Base-by-base conservation (phyloP, 1,140 invertebrate genomes). In the Araneus ventricosus region DNA sequence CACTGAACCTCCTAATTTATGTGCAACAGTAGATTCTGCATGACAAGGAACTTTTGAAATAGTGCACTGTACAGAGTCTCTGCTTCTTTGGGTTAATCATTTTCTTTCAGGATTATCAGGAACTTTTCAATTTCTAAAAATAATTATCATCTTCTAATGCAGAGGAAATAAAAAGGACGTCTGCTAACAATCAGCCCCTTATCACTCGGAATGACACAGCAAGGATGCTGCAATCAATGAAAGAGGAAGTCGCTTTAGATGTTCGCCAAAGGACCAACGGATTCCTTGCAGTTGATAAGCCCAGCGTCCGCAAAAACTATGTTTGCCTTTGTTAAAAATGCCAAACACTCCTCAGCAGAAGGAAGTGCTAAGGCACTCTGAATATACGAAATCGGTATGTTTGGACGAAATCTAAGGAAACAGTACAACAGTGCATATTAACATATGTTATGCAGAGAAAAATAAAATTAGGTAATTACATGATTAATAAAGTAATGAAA, bases 381-480 rank as follows among this genome's bases (percentile, higher is more conserved):
- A 95, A 99, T 96, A 97, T 97, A 98, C 95, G 97, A 97, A 96
- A 99, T 96, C 95, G 97, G 97, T 96, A 99, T 96, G 96, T 96
- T 97, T 96, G 98, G 98, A 95, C 98, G 98, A 97, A 98, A 99
- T 96, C 98, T 99, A 97, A 45, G 91, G 95, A 89, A 94, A 97
- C 95, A 97, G 96, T 96, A 97, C 93, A 95, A 34, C 39, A 92
- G 39, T 52, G 59, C 61, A 41, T 41, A 41, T 61, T 79, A 70
- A 92, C 88, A 57, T 80, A 27, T n/a, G 30, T 24, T 34, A 75
- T 20, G 20, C 79, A 82, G 87, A 45, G 14, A 34, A 34, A 79
- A 45, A 61, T 75, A 52, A 52, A 52, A 52, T 52, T 52, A 4
- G 14, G 17, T 17, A 52, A 52, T 52, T 52, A n/a, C n/a, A n/a